A percentile compares a stretch with the other conserved stretches of the same genome.
phyloP scores from a whole-genome alignment of 2,113 vertebrate genomes.

The Micronycteris hirsuta region DNA sequence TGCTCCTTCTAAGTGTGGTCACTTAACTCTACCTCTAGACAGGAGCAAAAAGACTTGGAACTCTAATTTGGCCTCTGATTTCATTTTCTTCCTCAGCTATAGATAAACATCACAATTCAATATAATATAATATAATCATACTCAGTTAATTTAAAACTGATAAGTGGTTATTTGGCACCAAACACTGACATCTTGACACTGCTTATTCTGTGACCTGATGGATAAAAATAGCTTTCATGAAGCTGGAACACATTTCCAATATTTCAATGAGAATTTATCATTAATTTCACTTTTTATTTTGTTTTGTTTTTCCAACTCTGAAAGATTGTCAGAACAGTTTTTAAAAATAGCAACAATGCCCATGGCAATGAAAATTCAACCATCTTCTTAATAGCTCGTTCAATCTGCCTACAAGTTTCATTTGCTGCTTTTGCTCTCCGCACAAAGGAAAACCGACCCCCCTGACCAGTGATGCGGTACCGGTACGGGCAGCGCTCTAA shows the following conservation, averaged over 20 bases:
- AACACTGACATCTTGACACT: background rate
- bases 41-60: background rate
- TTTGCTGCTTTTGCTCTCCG: background rate
- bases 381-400: background rate
- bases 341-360: constrained; percentile 23
- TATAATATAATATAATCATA: background rate
- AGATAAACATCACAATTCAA: background rate
- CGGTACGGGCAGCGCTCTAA: background rate
- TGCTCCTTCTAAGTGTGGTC: background rate
- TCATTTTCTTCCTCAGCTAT: background rate
- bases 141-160: background rate
- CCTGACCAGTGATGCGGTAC: background rate
- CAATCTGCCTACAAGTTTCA: background rate
- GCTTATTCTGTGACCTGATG: background rate
- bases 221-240: background rate
- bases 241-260: background rate
- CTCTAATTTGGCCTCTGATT: background rate
- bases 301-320: background rate
- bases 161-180: background rate
- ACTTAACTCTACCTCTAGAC: background rate
- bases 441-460: background rate
- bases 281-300: background rate
- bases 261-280: background rate
- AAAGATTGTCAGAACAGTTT: background rate
- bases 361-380: constrained; percentile 1